Conservation (phyloP, 2,113 vertebrate genomes). For the Polyodon spathula region DNA sequence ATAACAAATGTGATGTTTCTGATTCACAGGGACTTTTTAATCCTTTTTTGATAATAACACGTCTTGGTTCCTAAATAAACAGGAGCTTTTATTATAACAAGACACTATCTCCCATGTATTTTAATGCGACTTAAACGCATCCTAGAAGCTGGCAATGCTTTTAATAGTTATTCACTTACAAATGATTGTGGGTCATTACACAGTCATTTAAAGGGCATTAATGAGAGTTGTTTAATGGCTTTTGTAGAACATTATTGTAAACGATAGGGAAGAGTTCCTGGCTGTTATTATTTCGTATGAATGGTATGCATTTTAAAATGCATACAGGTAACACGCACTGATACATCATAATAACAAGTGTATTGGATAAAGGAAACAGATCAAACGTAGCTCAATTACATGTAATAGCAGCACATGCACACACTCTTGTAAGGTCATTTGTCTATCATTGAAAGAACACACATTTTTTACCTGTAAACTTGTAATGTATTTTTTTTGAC, state of each 20-base stretch:
- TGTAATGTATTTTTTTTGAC: no score
- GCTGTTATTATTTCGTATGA: slow-evolving; percentile 68
- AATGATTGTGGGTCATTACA: slow-evolving; percentile 94
- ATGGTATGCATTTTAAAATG: slow-evolving; percentile 46
- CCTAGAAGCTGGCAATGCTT: slow-evolving; percentile 77
- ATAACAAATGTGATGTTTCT: slow-evolving; percentile 9
- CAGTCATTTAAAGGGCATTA: slow-evolving; percentile 92
- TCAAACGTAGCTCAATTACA: no score
- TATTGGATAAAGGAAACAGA: slow-evolving; percentile 10
- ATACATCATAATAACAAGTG: slow-evolving; percentile 47
- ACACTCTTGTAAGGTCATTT: no score
- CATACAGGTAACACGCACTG: slow-evolving; percentile 43
- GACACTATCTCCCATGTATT: slow-evolving; percentile 71
- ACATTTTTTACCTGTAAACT: no score
- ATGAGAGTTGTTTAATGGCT: slow-evolving; percentile 90
- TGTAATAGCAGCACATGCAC: no score
- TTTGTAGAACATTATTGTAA: slow-evolving; percentile 84
- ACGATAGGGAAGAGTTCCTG: slow-evolving; percentile 81
- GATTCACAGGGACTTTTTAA: slow-evolving; percentile 4
- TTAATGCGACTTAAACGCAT: slow-evolving; percentile 84
- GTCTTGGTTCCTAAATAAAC: slow-evolving; percentile 24
- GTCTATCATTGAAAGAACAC: no score
- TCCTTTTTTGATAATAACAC: slow-evolving; percentile 19
- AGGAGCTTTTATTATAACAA: slow-evolving; percentile 41
- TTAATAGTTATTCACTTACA: slow-evolving; percentile 95